Base-by-base conservation (phyloP, 2,113 vertebrate genomes). In the Toxotes jaculatrix region DNA sequence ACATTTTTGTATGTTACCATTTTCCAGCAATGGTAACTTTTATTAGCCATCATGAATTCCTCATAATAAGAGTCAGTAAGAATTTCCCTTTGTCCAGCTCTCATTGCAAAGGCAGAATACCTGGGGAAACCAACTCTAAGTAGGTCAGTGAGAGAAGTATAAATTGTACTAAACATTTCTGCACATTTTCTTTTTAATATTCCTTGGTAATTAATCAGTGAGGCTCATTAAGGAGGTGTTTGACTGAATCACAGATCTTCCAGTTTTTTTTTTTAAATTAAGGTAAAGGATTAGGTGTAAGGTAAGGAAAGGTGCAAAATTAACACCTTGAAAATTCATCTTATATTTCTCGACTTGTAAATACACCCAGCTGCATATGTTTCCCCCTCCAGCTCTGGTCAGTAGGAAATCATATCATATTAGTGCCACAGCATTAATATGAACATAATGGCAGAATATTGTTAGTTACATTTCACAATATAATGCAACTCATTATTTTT, bases 381-480 rank as follows among this genome's bases (percentile, higher is more conserved):
- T 14, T 47, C 43, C 55, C 14, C 64, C 32, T 3, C 2, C 8
- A 19, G 45, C 17, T 47, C 31, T 13, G 16, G 34, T 64, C 74
- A 51, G 7, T 11, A 21, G 4, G 14, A 78, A 56, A 66, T 79
- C 38, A 8, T n/a, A 36, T 51, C 31, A 36, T 14, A 53, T 68
- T 4, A 53, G 40, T 43, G 59, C 8, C 59, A 38, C 21, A 45
- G 23, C 23, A 64, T 59, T 78, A 64, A 74, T 55, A 38, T 32
- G 62, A 59, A 23, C 1, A 1, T 40, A 45, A 36, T 32, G 32
- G 16, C 19, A 53, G 19, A 27, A 42, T 65, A 60, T 55, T 42
- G 34, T 63, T 42, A 62, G 64, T 49, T 79, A 51, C 31, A 81
- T 85, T 85, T 71, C 65, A 75, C 61, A 79, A 63, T 17, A 61